Conservation (phyloP, 2,797 vertebrate genomes). For the Amniataba percoides region DNA sequence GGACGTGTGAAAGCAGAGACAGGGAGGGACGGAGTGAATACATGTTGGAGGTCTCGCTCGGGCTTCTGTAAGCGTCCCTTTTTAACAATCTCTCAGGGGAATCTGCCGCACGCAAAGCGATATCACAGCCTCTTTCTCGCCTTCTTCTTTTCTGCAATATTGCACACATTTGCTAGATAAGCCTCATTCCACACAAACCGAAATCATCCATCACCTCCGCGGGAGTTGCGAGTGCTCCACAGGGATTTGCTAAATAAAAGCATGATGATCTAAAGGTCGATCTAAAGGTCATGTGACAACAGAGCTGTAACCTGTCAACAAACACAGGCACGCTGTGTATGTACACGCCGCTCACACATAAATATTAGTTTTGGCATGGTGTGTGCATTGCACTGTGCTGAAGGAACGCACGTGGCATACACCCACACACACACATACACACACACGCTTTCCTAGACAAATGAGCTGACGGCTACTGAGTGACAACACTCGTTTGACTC, state of each 20-base stretch:
- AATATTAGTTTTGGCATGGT: constrained; percentile 32
- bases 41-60: constrained; percentile 43
- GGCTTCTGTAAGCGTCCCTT: constrained; percentile 48
- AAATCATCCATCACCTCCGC: constrained; percentile 49
- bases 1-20: constrained; percentile 58
- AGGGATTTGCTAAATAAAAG: constrained; percentile 53
- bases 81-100: constrained; percentile 51
- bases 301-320: constrained; percentile 55
- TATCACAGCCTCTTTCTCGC: constrained; percentile 21
- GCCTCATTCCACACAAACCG: constrained; percentile 33
- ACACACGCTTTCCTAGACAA: constrained; percentile 6
- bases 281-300: constrained; percentile 65
- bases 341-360: constrained; percentile 18
- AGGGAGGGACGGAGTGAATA: constrained; percentile 27
- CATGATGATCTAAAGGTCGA: constrained; percentile 70
- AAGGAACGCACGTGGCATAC: neutral
- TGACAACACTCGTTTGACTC: constrained; percentile 35
- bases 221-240: constrained; percentile 21
- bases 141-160: constrained; percentile 19
- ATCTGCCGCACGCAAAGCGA: constrained; percentile 17
- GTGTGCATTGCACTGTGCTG: neutral
- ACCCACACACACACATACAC: too few species aligned
- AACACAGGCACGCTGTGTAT: constrained; percentile 23
- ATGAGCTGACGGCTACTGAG: constrained; percentile 25
- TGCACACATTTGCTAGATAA: constrained; percentile 31